Percentiles rank a stretch among this genome's conserved stretches.
Conservation (phyloP, 2,113 vertebrate genomes). For the Urocitellus parryii region DNA sequence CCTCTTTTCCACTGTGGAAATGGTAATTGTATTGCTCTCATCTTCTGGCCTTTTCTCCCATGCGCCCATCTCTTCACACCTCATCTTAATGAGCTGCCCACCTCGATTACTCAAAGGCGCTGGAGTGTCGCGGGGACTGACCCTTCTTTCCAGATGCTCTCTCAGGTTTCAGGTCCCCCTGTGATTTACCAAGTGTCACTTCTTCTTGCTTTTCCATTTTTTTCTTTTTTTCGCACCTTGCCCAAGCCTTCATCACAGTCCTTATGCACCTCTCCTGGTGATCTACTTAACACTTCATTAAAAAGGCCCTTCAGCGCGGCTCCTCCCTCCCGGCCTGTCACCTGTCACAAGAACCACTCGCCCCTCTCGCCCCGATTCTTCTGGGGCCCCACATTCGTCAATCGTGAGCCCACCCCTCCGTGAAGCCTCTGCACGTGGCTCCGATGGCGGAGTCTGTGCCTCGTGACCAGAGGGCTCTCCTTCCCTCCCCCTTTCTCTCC, state of each 20-base stretch:
- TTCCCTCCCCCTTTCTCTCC: neutral
- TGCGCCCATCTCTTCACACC: constrained; percentile 62
- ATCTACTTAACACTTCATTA: constrained; percentile 78
- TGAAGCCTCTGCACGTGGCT: rapidly evolving
- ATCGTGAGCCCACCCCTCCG: neutral
- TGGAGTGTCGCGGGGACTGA: constrained; percentile 9
- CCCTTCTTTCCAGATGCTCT: constrained; percentile 57
- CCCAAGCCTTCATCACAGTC: constrained; percentile 49
- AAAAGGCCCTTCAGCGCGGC: constrained; percentile 45
- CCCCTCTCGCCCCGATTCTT: neutral
- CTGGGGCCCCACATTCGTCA: neutral
- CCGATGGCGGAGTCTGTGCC: neutral
- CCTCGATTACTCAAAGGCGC: constrained; percentile 51
- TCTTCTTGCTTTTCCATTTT: constrained; percentile 36
- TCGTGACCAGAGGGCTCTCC: neutral
- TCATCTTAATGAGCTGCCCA: constrained; percentile 77
- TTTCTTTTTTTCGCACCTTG: neutral
- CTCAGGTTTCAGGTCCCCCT: constrained; percentile 41
- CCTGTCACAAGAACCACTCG: constrained; percentile 16
- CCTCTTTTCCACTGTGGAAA: neutral
- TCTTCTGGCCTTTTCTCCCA: constrained; percentile 50
- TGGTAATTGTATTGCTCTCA: constrained; percentile 30
- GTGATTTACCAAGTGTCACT: constrained; percentile 72
- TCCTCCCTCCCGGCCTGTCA: constrained; percentile 38
- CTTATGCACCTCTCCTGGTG: constrained; percentile 66